Evolutionary conservation across 2,888 invertebrate species (phyloP).

Genomic region (Escarpia spicata): DNA sequence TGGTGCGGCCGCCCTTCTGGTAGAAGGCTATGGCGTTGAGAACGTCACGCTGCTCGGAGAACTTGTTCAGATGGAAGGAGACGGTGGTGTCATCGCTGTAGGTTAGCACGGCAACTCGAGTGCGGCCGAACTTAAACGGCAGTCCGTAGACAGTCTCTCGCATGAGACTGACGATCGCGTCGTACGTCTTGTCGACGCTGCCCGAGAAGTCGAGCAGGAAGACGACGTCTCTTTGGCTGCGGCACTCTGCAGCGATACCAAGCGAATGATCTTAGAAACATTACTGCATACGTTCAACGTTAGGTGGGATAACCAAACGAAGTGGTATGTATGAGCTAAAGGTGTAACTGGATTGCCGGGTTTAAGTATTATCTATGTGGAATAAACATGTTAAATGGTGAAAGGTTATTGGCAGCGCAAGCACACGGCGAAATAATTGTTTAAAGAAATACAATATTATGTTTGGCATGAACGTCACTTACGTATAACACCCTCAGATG

Average conservation of each 20-base stretch:
- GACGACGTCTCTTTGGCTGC: slow-evolving; percentile 32
- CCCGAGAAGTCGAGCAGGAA: slow-evolving; percentile 41
- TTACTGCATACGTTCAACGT: neutral
- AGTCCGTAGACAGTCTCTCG: slow-evolving; percentile 33
- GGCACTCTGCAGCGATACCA: slow-evolving; percentile 26
- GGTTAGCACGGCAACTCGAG: slow-evolving; percentile 29
- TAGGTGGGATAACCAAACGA: neutral
- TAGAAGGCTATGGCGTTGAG: slow-evolving; percentile 38
- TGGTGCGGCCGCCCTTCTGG: slow-evolving; percentile 36
- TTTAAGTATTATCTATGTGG: no score
- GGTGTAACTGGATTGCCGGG: neutral
- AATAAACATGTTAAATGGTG: no score
- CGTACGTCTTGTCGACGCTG: slow-evolving; percentile 32
- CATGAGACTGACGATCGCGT: slow-evolving; percentile 31
- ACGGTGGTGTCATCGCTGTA: slow-evolving; percentile 29
- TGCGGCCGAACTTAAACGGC: slow-evolving; percentile 34
- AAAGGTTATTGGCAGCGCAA: no score
- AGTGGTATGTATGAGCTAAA: neutral
- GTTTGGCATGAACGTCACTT: no score
- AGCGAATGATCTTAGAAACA: neutral
- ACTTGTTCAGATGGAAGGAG: slow-evolving; percentile 31
- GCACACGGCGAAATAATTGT: no score
- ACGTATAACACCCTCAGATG: no score
- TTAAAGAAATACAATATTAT: no score
- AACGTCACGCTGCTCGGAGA: slow-evolving; percentile 30